Conservation (phyloP, 2,888 invertebrate species). For the Orchesellides sinensis region DNA sequence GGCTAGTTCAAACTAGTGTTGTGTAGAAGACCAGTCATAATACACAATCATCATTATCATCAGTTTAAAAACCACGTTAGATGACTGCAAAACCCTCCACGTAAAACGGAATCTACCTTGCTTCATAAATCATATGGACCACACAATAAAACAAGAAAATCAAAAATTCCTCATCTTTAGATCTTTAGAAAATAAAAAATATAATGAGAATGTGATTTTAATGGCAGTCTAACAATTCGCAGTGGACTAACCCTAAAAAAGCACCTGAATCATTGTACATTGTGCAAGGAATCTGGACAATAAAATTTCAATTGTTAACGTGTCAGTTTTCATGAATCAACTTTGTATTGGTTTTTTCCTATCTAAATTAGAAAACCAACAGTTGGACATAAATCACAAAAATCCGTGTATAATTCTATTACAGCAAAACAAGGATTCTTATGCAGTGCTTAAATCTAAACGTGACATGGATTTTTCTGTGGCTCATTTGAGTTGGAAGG, state of each 20-base stretch:
- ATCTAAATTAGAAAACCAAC: conserved; percentile 45
- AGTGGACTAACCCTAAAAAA: conserved; percentile 8
- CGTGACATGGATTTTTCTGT: neutral
- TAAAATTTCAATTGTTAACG: conserved; percentile 26
- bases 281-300: conserved; percentile 42
- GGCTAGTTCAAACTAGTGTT: too few species aligned
- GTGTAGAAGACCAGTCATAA: too few species aligned
- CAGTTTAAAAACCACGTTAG: too few species aligned
- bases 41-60: too few species aligned
- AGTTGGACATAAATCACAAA: conserved; percentile 31
- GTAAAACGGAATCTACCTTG: conserved; percentile 30
- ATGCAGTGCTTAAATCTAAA: neutral
- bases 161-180: too few species aligned
- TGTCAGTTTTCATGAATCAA: conserved; percentile 30
- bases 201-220: too few species aligned
- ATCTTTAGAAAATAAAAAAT: too few species aligned
- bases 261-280: neutral
- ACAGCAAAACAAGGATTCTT: neutral
- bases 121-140: conserved; percentile 54
- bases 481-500: conserved; percentile 9
- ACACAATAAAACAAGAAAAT: conserved; percentile 48
- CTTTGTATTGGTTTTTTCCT: conserved; percentile 19
- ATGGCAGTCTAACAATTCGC: too few species aligned
- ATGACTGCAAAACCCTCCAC: too few species aligned
- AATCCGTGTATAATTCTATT: conserved; percentile 48